A percentile compares a stretch with the other conserved stretches of the same genome.
Evolutionary conservation across 2,113 vertebrate species (phyloP).

Genomic region (Gasterosteus nipponicus): DNA sequence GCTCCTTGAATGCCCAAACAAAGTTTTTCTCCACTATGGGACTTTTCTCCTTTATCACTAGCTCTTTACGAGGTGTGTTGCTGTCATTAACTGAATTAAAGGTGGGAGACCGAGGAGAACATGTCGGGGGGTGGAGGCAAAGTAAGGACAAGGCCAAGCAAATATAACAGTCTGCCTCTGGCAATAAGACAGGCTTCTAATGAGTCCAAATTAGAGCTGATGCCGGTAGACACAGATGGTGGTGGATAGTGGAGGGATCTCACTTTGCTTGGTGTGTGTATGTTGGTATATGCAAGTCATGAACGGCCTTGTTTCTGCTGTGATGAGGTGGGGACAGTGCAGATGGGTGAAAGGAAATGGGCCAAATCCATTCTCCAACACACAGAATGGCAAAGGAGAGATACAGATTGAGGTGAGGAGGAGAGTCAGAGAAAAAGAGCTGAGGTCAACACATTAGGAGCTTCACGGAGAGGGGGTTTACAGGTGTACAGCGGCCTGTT

Average conservation of each 20-base stretch:
- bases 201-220: constrained; percentile 57
- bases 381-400: constrained; percentile 12
- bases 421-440: constrained; percentile 17
- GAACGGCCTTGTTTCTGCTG: constrained; percentile 22
- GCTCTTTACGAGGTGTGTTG: constrained; percentile 52
- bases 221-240: constrained; percentile 64
- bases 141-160: constrained; percentile 13
- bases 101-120: constrained; percentile 23
- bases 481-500: constrained; percentile 51
- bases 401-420: background rate
- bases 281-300: constrained; percentile 10
- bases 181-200: constrained; percentile 35
- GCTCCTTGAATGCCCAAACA: constrained; percentile 54
- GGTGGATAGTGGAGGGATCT: constrained; percentile 29
- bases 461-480: constrained; percentile 48
- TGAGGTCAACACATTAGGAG: constrained; percentile 54
- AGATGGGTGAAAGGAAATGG: constrained; percentile 60
- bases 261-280: background rate
- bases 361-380: constrained; percentile 19
- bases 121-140: constrained; percentile 1
- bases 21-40: constrained; percentile 59
- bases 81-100: constrained; percentile 55
- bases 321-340: constrained; percentile 38
- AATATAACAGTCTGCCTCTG: constrained; percentile 49
- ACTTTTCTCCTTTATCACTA: constrained; percentile 62